phyloP scores from a whole-genome alignment of 2,113 vertebrate genomes.

The Marmota flaviventris region DNA sequence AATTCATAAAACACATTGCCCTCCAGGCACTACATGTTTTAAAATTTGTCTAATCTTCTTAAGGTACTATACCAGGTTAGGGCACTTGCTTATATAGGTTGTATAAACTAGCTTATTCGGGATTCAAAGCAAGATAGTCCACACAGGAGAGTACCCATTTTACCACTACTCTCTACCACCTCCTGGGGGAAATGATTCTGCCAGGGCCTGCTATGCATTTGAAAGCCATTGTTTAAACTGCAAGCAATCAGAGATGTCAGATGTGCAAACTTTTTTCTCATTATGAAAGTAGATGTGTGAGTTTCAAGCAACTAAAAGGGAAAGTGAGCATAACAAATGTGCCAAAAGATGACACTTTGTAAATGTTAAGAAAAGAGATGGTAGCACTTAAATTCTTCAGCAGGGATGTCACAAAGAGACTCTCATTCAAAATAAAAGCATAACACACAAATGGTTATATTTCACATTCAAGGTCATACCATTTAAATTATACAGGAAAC shows the following conservation, averaged over 20 bases:
- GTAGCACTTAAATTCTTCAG: conserved; percentile 70
- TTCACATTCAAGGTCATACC: conserved; percentile 83
- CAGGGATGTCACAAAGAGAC: conserved; percentile 79
- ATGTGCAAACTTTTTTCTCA: conserved; percentile 65
- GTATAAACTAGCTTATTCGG: neutral
- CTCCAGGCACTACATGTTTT: neutral
- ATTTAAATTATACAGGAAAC: conserved; percentile 76
- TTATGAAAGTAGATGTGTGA: conserved; percentile 77
- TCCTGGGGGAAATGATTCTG: neutral
- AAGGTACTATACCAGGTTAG: neutral
- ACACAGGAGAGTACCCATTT: neutral
- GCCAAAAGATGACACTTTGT: conserved; percentile 58
- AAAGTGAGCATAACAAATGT: conserved; percentile 60
- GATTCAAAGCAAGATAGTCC: neutral
- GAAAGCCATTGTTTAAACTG: conserved; percentile 59
- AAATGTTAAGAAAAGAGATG: conserved; percentile 72
- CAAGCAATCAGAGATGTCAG: conserved; percentile 46
- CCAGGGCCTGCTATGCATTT: neutral
- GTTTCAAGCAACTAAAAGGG: conserved; percentile 75
- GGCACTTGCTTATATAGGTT: neutral
- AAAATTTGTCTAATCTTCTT: conserved; percentile 12
- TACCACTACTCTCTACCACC: neutral
- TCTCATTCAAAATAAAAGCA: conserved; percentile 65
- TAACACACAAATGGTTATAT: conserved; percentile 62
- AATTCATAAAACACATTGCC: neutral